phyloP scores from a whole-genome alignment of 2,888 invertebrate species.

The Hecatera dysodea region DNA sequence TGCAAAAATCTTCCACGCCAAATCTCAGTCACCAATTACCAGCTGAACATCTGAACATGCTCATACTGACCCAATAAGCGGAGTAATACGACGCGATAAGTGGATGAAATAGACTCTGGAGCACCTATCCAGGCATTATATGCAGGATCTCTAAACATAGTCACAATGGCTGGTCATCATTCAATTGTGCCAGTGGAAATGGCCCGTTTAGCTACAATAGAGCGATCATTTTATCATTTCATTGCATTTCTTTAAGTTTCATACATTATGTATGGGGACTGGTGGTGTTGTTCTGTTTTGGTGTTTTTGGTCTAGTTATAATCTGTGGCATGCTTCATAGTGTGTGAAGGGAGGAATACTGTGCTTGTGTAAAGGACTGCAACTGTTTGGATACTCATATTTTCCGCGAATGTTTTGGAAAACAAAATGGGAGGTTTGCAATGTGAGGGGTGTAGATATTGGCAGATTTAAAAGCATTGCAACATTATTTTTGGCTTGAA shows the following conservation, averaged over 20 bases:
- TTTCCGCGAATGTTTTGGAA: neutral
- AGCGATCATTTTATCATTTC: slow-evolving; percentile 78
- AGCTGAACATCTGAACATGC: slow-evolving; percentile 77
- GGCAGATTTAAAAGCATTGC: neutral
- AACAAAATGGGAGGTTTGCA: neutral
- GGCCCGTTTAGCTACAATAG: slow-evolving; percentile 87
- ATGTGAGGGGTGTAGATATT: neutral
- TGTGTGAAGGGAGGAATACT: too few relatives aligned
- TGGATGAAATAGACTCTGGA: slow-evolving; percentile 77
- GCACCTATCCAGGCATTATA: slow-evolving; percentile 86
- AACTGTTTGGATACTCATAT: too few relatives aligned
- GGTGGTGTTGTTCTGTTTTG: slow-evolving; percentile 49
- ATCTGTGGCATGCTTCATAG: neutral
- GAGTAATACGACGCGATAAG: slow-evolving; percentile 83
- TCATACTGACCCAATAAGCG: slow-evolving; percentile 83
- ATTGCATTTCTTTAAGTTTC: slow-evolving; percentile 89
- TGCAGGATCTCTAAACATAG: slow-evolving; percentile 91
- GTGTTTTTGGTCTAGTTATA: neutral
- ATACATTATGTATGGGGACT: slow-evolving; percentile 82
- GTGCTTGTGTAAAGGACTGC: too few relatives aligned
- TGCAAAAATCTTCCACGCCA: slow-evolving; percentile 74
- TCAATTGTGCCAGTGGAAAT: slow-evolving; percentile 89
- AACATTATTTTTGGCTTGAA: neutral
- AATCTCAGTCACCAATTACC: slow-evolving; percentile 72
- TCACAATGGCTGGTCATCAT: slow-evolving; percentile 89